Evolutionary conservation across 2,113 vertebrate species (phyloP).

Genomic region (Cebidichthys violaceus): DNA sequence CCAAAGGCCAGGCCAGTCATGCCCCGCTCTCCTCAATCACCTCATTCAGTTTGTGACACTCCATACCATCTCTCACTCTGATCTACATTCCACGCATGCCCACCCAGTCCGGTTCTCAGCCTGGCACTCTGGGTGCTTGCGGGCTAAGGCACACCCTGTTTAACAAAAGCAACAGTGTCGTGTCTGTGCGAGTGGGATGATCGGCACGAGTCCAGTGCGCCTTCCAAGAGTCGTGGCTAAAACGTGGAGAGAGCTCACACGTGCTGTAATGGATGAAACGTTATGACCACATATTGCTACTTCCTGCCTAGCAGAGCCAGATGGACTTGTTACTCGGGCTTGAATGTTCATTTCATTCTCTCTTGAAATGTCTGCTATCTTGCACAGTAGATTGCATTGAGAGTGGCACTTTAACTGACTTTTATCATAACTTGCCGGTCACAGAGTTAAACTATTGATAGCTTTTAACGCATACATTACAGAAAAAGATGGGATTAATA

Average conservation of each 20-base stretch:
- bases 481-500: neutral
- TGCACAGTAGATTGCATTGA: neutral
- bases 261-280: conserved; percentile 17
- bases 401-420: neutral
- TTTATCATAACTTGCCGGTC: neutral
- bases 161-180: conserved; percentile 79
- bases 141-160: conserved; percentile 29
- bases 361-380: conserved; percentile 10
- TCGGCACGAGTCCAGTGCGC: conserved; percentile 25
- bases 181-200: conserved; percentile 53
- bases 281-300: conserved; percentile 52
- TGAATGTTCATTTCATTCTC: conserved; percentile 37
- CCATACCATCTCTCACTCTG: conserved; percentile 24
- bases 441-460: neutral
- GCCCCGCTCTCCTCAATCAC: conserved; percentile 39
- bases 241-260: neutral
- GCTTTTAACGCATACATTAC: neutral
- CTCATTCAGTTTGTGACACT: conserved; percentile 45
- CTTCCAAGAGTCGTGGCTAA: conserved; percentile 1
- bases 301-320: conserved; percentile 18
- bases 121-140: conserved; percentile 69
- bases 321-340: conserved; percentile 40
- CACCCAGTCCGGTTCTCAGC: conserved; percentile 69
- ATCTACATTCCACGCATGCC: conserved; percentile 77
- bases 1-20: conserved; percentile 55